These are phyloP conservation scores for Chionoecetes opilio DNA, from an alignment of 1,140 invertebrate genomes.

Conservation along the genomic window DNA sequence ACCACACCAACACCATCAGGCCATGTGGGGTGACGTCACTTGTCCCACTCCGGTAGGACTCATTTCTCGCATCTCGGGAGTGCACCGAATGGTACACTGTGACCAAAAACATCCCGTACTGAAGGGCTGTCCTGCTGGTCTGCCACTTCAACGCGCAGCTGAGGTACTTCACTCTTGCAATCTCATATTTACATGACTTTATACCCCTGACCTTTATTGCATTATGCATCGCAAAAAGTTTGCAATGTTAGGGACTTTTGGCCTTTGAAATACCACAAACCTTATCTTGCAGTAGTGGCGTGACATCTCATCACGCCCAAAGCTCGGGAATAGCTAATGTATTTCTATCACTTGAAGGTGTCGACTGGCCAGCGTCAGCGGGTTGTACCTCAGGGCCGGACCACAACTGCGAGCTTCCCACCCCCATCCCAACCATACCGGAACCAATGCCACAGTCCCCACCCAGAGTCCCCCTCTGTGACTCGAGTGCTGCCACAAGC, in stretches of 20 bases:
- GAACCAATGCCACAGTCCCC: background rate
- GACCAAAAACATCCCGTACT: slow-evolving; percentile 67
- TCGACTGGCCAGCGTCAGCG: slow-evolving; percentile 14
- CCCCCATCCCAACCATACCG: background rate
- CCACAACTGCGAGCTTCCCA: background rate
- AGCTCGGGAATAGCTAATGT: too few species aligned
- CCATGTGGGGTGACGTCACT: background rate
- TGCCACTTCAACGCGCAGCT: slow-evolving; percentile 79
- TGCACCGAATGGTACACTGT: slow-evolving; percentile 64
- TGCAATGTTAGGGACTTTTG: background rate
- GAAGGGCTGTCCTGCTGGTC: slow-evolving; percentile 75
- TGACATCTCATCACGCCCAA: too few species aligned
- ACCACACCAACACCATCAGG: background rate
- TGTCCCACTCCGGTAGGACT: slow-evolving; percentile 62
- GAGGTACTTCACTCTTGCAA: background rate
- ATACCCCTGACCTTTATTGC: too few species aligned
- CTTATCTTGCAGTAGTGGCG: background rate
- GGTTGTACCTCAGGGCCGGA: background rate
- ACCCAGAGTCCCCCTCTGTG: background rate
- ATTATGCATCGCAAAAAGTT: background rate
- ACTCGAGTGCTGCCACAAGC: slow-evolving; percentile 24
- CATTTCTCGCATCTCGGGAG: slow-evolving; percentile 68
- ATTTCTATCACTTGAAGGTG: background rate
- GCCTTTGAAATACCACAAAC: background rate
- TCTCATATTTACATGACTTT: too few species aligned